These are phyloP conservation scores for Caenorhabditis tropicalis DNA, from an alignment of 1,140 invertebrate genomes.

Conservation along the genomic window DNA sequence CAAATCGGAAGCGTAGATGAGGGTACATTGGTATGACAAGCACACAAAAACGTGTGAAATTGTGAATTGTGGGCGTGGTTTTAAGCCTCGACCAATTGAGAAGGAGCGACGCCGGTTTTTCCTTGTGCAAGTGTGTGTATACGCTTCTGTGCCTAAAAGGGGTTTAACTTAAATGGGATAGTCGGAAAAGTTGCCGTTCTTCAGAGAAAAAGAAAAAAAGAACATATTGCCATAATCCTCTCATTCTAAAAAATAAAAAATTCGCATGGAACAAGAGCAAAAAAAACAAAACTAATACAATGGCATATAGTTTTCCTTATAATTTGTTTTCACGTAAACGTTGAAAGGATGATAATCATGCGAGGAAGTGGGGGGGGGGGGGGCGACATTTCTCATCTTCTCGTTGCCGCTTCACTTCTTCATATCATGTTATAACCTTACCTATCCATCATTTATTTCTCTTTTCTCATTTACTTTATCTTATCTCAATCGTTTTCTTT, in stretches of 20 bases:
- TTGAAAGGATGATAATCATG: background rate
- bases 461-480: conserved; percentile 32
- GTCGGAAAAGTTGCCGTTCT: background rate
- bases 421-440: conserved; percentile 9
- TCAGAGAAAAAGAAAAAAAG: background rate
- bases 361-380: background rate
- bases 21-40: conserved; percentile 25
- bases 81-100: conserved; percentile 43
- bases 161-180: conserved; percentile 30
- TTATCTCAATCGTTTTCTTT: conserved; percentile 40
- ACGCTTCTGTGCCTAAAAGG: conserved; percentile 22
- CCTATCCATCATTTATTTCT: conserved; percentile 40
- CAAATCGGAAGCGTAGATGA: background rate
- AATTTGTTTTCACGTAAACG: background rate
- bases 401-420: background rate
- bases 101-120: conserved; percentile 15
- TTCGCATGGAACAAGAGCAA: background rate
- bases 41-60: conserved; percentile 42
- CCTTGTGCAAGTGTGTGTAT: background rate
- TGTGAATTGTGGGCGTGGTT: conserved; percentile 32
- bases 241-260: too few relatives aligned
- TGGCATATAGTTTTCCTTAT: background rate
- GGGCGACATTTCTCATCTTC: background rate
- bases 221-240: background rate
- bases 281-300: background rate